Conservation (phyloP, 2,888 invertebrate species). For the Cryptops parisi region DNA sequence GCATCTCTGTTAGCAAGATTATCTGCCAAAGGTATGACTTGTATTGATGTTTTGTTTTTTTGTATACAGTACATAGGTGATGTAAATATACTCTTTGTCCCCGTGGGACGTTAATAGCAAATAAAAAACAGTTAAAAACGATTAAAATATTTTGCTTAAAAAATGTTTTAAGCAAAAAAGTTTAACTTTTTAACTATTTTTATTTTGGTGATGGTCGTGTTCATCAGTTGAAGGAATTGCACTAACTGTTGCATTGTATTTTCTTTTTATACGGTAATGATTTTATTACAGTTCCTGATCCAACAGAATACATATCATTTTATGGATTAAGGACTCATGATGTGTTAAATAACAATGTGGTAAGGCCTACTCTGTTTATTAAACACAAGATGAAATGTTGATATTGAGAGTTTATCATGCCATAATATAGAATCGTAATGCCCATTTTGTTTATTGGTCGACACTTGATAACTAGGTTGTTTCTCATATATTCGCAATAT, state of each 20-base stretch:
- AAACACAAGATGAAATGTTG: background rate
- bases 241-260: too few relatives aligned
- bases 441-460: background rate
- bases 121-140: too few relatives aligned
- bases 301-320: conserved; percentile 75
- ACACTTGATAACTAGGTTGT: background rate
- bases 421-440: too few relatives aligned
- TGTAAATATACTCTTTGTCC: conserved; percentile 1
- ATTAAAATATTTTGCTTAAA: too few relatives aligned
- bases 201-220: too few relatives aligned
- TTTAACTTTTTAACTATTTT: background rate
- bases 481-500: background rate
- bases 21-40: conserved; percentile 47
- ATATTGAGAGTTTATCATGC: too few relatives aligned
- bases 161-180: conserved; percentile 2
- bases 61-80: background rate
- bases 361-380: conserved; percentile 19
- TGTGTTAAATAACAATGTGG: conserved; percentile 55
- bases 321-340: conserved; percentile 76
- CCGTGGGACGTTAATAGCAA: background rate
- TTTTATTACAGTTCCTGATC: conserved; percentile 45
- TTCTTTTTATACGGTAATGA: too few relatives aligned
- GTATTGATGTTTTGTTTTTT: background rate
- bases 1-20: conserved; percentile 67
- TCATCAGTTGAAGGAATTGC: too few relatives aligned